These are phyloP conservation scores for Aphis gossypii DNA, from an alignment of 1,140 invertebrate genomes.

Conservation along the genomic window DNA sequence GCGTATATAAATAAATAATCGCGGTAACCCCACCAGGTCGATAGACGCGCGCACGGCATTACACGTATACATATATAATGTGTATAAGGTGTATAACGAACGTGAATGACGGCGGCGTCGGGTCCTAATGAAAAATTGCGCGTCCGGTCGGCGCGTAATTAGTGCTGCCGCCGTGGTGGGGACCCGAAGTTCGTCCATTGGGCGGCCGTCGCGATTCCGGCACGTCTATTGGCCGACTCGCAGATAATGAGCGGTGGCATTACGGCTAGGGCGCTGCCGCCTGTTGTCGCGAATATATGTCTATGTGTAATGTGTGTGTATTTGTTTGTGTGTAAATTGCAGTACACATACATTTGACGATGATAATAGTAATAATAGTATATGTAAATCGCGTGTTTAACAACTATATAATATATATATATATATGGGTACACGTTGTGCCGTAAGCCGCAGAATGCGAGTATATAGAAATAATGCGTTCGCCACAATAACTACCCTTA, in stretches of 20 bases:
- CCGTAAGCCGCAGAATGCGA: not conserved
- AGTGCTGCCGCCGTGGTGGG: conserved; percentile 27
- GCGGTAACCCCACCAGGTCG: not conserved
- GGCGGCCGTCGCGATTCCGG: conserved; percentile 31
- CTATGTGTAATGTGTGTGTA: not conserved
- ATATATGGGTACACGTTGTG: not conserved
- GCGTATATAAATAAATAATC: conserved; percentile 1
- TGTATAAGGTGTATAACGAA: not conserved
- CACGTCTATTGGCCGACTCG: conserved; percentile 45
- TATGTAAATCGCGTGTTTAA: not conserved
- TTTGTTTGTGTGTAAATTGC: no score
- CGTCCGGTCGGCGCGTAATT: conserved; percentile 44
- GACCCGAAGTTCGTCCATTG: conserved; percentile 32
- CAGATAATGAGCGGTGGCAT: conserved; percentile 9
- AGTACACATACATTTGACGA: not conserved
- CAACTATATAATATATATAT: not conserved
- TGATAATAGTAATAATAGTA: not conserved
- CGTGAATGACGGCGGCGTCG: not conserved
- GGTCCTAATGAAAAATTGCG: conserved; percentile 44
- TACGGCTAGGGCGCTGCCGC: not conserved
- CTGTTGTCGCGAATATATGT: not conserved
- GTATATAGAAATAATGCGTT: not conserved
- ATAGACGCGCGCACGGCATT: not conserved
- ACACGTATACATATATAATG: not conserved
- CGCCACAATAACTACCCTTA: not conserved